Percentiles rank a stretch among this genome's conserved stretches.
Conservation (phyloP, 2,113 vertebrate species). For the Bos indicus region DNA sequence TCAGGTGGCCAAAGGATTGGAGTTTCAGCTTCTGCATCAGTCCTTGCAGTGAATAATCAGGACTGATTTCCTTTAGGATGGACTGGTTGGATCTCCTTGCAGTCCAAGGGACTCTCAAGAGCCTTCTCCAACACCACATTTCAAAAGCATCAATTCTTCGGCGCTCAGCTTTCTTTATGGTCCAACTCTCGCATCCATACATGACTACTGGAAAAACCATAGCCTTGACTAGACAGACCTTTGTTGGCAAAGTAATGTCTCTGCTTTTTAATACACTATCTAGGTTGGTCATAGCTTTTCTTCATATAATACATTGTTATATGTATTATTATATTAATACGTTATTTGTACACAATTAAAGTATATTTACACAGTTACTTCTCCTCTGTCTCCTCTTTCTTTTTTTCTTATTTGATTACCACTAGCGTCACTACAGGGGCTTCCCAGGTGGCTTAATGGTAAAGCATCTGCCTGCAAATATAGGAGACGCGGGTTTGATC, state of each 20-base stretch:
- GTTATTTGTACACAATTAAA: not conserved
- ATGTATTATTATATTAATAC: not conserved
- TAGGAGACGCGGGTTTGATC: fast-evolving
- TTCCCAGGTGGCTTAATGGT: too few relatives aligned
- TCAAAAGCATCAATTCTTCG: not conserved
- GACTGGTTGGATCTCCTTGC: not conserved
- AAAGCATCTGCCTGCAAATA: not conserved
- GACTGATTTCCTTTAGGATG: not conserved
- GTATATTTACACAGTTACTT: not conserved
- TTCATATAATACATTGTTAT: too few relatives aligned
- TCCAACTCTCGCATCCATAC: not conserved
- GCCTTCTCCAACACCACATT: fast-evolving
- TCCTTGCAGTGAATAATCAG: fast-evolving
- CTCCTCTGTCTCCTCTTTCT: not conserved
- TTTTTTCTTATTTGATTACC: not conserved
- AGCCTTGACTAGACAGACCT: not conserved
- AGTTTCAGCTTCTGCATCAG: not conserved
- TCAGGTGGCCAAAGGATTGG: not conserved
- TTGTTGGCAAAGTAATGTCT: not conserved
- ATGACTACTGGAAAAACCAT: not conserved
- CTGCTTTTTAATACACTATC: not conserved
- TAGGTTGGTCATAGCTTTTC: not conserved
- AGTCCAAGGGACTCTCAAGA: not conserved
- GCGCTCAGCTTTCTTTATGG: not conserved
- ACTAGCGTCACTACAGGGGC: fast-evolving